Base-by-base conservation (phyloP, 2,888 invertebrate genomes). In the Trachelus iudaicus region DNA sequence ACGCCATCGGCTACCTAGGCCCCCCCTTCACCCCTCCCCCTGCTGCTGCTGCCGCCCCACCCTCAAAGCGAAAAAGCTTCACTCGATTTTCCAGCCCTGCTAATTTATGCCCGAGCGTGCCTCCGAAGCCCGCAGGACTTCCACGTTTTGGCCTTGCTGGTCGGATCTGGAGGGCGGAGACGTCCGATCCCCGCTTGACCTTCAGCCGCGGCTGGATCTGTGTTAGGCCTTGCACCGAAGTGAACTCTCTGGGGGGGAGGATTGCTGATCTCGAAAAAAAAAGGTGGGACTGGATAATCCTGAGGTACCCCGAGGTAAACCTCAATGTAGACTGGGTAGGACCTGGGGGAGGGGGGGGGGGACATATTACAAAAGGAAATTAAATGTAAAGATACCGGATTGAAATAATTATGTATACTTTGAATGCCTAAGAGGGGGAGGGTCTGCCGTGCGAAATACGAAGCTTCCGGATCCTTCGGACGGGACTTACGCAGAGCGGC, bases 161-260 rank as follows among this genome's bases (percentile, higher is more conserved):
- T 40, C 13, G 40, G 76, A 71, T 40, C 79, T 69, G 76, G 83
- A 79, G 80, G 84, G 81, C 81, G 83, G 83, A 81, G 85, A 83
- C 81, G 85, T 81, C 81, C 83, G 84, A 85, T 81, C 81, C 85
- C 85, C 83, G 79, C 40, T 56, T 56, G 40, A 56, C 40, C 40
- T 56, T 56, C 40, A 23, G 31, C 31, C 31, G 31, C 31, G 83
- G 83, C 81, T 79, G 80, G 81, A 76, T 79, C 83, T 79, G 79
- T 75, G 77, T 79, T 79, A 56, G 73, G 69, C 31, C 77, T 15
- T 15, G 69, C 34, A 73, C 31, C 6, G 1, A 6, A 4, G 6
- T 56, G 6, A 40, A 56, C 23, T 0, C 6, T 6, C 2, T 12
- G 0, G 40, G 1, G 40, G 40, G n/a, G n/a, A n/a, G 40, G 4